Conservation (phyloP, 2,888 invertebrate species). For the Myathropa florea region DNA sequence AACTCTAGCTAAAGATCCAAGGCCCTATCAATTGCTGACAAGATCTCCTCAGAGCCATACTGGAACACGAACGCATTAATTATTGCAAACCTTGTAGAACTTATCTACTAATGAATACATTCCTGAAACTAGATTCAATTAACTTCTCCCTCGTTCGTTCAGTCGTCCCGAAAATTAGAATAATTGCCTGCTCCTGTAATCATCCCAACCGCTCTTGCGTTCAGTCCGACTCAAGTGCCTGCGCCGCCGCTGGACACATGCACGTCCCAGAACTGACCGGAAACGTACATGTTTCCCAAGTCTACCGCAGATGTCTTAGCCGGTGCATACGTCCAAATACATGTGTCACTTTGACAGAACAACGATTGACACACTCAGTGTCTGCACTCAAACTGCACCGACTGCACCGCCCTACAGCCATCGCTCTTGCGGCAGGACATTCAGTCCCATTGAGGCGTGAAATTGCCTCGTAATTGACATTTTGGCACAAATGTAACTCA, state of each 20-base stretch:
- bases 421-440: not conserved
- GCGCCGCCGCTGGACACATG: not conserved
- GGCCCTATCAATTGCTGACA: no score
- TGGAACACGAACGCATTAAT: no score
- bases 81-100: not conserved
- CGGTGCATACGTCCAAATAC: not conserved
- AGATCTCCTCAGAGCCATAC: no score
- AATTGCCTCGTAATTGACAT: slow-evolving; percentile 26
- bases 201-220: not conserved
- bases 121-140: not conserved
- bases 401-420: not conserved
- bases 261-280: not conserved
- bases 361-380: not conserved
- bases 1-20: no score
- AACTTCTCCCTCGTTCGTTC: not conserved
- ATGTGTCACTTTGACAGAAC: not conserved
- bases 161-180: not conserved
- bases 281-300: not conserved
- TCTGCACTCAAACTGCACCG: not conserved
- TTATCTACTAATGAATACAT: not conserved
- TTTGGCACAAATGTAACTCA: slow-evolving; percentile 5
- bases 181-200: not conserved
- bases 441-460: slow-evolving; percentile 17
- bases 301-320: not conserved
- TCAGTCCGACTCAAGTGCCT: not conserved